Evolutionary conservation across 2,888 invertebrate species (phyloP).

Genomic region (Zygogramma bicolorata): DNA sequence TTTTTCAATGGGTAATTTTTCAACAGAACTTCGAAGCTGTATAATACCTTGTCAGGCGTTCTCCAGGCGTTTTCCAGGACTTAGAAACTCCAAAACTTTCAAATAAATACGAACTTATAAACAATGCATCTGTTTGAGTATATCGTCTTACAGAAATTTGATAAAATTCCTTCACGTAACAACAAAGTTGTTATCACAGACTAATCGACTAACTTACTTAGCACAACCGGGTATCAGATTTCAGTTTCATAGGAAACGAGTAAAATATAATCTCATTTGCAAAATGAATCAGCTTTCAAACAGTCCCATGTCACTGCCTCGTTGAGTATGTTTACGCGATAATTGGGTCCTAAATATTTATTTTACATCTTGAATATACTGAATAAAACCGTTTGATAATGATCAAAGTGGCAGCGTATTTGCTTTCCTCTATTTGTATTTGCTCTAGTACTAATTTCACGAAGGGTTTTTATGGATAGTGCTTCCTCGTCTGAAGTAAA

Average conservation of each 20-base stretch:
- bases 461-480: conserved; percentile 17
- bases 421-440: conserved; percentile 11
- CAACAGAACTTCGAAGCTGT: no score
- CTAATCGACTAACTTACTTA: conserved; percentile 2
- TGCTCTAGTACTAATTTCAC: conserved; percentile 11
- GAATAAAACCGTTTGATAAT: conserved; percentile 13
- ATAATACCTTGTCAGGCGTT: no score
- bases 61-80: no score
- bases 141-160: neutral
- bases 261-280: conserved; percentile 36
- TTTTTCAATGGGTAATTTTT: no score
- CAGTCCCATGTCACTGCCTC: neutral
- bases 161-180: neutral
- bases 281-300: conserved; percentile 26
- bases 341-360: conserved; percentile 25
- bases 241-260: conserved; percentile 30
- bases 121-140: neutral
- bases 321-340: conserved; percentile 4
- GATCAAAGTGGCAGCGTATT: neutral
- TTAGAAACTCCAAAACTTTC: no score
- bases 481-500: neutral
- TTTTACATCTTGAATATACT: conserved; percentile 15
- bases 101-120: no score
- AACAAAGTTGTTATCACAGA: neutral
- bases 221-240: conserved; percentile 21